Conservation (phyloP, 2,113 vertebrate genomes). For the Onychorhynchus coronatus region DNA sequence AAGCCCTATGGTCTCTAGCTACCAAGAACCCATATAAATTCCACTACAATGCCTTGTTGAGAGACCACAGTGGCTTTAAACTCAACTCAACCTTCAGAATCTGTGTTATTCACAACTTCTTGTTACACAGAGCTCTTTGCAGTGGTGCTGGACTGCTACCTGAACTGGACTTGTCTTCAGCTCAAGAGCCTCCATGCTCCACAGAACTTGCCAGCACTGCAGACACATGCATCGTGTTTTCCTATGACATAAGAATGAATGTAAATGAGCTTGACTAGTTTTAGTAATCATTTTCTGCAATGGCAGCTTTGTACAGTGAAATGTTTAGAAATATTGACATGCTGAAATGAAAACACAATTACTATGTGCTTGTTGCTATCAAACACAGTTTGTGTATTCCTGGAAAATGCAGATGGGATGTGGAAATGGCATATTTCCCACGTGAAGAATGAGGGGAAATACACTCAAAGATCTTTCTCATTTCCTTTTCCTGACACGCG, state of each 20-base stretch:
- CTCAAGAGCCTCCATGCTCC: neutral
- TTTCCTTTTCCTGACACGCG: fast-evolving
- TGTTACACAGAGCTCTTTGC: neutral
- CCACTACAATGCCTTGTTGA: neutral
- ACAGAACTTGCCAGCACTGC: neutral
- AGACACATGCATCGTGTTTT: neutral
- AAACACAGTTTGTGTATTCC: neutral
- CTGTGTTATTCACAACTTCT: neutral
- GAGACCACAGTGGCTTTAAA: neutral
- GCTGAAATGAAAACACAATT: neutral
- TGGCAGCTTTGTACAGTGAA: neutral
- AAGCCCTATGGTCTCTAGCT: neutral
- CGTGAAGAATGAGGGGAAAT: neutral
- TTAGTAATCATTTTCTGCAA: neutral
- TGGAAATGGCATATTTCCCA: neutral
- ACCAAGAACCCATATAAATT: neutral
- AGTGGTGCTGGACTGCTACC: neutral
- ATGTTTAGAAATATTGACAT: neutral
- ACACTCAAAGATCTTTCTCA: neutral
- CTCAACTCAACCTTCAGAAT: neutral
- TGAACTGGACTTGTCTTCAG: neutral
- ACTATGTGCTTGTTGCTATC: neutral
- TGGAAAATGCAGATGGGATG: neutral
- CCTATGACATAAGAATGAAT: neutral
- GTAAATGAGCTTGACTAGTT: neutral